Evolutionary conservation across 2,113 vertebrate species (phyloP).

Genomic region (Sander vitreus): DNA sequence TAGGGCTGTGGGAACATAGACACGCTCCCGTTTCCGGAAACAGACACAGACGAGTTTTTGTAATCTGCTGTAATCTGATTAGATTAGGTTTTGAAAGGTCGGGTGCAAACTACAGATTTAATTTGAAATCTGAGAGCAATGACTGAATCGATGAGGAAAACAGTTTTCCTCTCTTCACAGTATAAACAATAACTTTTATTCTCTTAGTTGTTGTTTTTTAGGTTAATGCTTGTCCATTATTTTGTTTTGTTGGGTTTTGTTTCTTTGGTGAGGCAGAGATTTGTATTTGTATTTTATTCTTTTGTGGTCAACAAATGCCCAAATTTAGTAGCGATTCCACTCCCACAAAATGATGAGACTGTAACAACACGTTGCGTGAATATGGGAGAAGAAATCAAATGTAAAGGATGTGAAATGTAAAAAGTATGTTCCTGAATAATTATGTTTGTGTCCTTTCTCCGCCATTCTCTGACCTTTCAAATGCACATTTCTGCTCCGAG

Average conservation of each 20-base stretch:
- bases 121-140: slow-evolving; percentile 44
- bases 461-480: slow-evolving; percentile 31
- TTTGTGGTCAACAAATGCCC: not conserved
- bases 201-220: not conserved
- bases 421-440: not conserved
- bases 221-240: not conserved
- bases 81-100: slow-evolving; percentile 55
- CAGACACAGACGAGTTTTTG: slow-evolving; percentile 23
- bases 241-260: too few species aligned
- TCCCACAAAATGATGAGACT: too few species aligned
- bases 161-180: not conserved
- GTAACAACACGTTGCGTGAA: not conserved
- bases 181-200: not conserved
- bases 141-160: slow-evolving; percentile 25
- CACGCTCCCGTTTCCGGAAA: not conserved
- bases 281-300: not conserved
- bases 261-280: too few species aligned
- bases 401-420: not conserved
- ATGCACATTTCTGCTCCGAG: not conserved
- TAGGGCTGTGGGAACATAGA: too few species aligned
- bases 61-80: slow-evolving; percentile 61
- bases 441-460: too few species aligned
- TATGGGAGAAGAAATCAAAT: not conserved
- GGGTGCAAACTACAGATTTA: slow-evolving; percentile 42
- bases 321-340: too few species aligned